These are phyloP conservation scores for Macrochelys suwanniensis DNA, from an alignment of 2,797 vertebrate genomes.

Conservation along the genomic window DNA sequence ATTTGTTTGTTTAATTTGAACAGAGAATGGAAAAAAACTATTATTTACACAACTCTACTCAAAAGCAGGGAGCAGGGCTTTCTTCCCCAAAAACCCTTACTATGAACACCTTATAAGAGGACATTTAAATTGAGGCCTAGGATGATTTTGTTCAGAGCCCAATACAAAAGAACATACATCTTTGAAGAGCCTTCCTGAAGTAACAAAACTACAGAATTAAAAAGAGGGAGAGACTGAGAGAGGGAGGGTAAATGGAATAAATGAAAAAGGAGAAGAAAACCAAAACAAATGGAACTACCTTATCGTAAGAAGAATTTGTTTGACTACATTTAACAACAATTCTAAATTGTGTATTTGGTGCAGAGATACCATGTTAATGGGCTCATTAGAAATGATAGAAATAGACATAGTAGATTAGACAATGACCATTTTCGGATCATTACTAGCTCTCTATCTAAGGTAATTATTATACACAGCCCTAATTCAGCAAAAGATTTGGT, in stretches of 20 bases:
- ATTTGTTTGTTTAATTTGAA: no score
- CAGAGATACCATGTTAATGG: conserved; percentile 13
- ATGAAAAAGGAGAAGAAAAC: not conserved
- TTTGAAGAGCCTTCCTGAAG: not conserved
- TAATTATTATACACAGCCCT: conserved; percentile 27
- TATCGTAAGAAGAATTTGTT: not conserved
- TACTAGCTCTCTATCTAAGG: conserved; percentile 28
- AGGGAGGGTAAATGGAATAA: not conserved
- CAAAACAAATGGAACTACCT: not conserved
- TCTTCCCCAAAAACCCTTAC: not conserved
- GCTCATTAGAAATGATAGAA: conserved; percentile 17
- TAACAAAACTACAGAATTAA: not conserved
- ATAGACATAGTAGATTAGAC: conserved; percentile 26
- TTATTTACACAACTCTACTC: not conserved
- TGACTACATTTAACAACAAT: not conserved
- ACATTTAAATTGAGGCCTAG: not conserved
- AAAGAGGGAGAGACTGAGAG: not conserved
- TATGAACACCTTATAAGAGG: not conserved
- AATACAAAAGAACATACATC: not conserved
- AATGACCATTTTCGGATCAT: conserved; percentile 42
- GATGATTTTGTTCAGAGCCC: rapidly evolving
- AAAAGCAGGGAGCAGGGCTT: not conserved
- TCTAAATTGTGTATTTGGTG: not conserved
- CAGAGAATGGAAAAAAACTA: not conserved
- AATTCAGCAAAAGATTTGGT: not conserved